Base-by-base conservation (phyloP, 2,888 invertebrate genomes). In the Hololepta plana region DNA sequence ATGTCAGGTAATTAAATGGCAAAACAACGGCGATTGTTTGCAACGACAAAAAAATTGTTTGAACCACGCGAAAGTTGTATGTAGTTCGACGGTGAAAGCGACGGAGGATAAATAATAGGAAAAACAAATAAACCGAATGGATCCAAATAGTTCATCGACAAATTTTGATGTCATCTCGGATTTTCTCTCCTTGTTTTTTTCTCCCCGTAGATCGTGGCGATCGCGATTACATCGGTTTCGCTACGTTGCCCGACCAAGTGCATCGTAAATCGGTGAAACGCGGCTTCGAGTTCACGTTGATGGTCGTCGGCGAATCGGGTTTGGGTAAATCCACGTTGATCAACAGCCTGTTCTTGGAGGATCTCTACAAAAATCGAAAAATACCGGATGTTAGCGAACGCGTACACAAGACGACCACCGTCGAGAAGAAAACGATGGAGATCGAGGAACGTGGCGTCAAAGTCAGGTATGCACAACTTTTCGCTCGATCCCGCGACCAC, bases 261-360 rank as follows among this genome's bases (percentile, higher is more conserved):
- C 91, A 93, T 58, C 70, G 91, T 39, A 93, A 93, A 59, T 90
- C 90, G 1, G 91, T 91, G 27, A 93, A 93, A 58, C 70, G 85
- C 43, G 91, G 91, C 28, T 93, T 93, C 55, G 91, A 93, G 55
- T 93, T 93, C 57, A 93, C 91, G 1, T 60, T 93, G 36, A 90
- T 93, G 88, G 91, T 93, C 10, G 82, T 91, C 15, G 93, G 91
- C 15, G 91, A 93, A 56, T 79, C 80, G 0, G 91, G 93, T 0
- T 64, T 93, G 25, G 93, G 93, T 30, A 93, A 93, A 55, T 91
- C 90, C 1, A 93, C 93, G 0, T 64, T 93, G 27, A 77, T 93
- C 51, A 93, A 91, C 61, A 90, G 88, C 46, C 65, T 93, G 25
- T 93, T 93, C 53, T 65, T 91, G 37, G 87, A 84, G 29, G 91